Evolutionary conservation across 1,140 invertebrate species (phyloP).

Genomic region (Lasioglossum albipes): DNA sequence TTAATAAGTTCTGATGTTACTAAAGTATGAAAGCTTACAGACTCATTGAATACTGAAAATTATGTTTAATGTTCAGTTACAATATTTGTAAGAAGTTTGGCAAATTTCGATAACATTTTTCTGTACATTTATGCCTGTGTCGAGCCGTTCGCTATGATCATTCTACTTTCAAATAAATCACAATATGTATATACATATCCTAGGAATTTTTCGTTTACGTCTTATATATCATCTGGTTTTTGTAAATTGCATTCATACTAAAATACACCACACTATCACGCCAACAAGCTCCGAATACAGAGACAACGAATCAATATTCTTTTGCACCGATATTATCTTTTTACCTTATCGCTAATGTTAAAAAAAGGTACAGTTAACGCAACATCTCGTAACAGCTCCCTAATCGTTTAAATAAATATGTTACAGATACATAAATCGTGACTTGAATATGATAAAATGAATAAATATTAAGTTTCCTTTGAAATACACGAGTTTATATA

Average conservation of each 20-base stretch:
- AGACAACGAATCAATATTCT: conserved; percentile 1
- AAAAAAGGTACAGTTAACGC: not conserved
- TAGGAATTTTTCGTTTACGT: conserved; percentile 5
- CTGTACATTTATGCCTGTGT: conserved; percentile 6
- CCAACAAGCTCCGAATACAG: conserved; percentile 1
- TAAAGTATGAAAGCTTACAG: conserved; percentile 6
- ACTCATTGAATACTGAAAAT: conserved; percentile 66
- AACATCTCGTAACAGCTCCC: conserved; percentile 5
- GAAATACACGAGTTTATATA: conserved; percentile 3
- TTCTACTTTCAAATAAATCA: conserved; percentile 41
- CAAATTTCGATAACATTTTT: conserved; percentile 29
- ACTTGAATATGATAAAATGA: not conserved
- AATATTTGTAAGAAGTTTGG: conserved; percentile 41
- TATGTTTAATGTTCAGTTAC: conserved; percentile 76
- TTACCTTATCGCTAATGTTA: conserved; percentile 14
- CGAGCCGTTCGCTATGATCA: conserved; percentile 3
- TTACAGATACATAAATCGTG: conserved; percentile 12
- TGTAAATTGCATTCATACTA: conserved; percentile 18
- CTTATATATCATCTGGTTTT: conserved; percentile 4
- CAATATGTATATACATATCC: conserved; percentile 27
- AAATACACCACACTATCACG: conserved; percentile 26
- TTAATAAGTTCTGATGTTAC: conserved; percentile 8
- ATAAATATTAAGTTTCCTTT: conserved; percentile 3
- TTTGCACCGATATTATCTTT: conserved; percentile 19
- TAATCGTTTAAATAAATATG: conserved; percentile 19